phyloP scores from a whole-genome alignment of 2,113 vertebrate genomes.

The Anhinga anhinga region DNA sequence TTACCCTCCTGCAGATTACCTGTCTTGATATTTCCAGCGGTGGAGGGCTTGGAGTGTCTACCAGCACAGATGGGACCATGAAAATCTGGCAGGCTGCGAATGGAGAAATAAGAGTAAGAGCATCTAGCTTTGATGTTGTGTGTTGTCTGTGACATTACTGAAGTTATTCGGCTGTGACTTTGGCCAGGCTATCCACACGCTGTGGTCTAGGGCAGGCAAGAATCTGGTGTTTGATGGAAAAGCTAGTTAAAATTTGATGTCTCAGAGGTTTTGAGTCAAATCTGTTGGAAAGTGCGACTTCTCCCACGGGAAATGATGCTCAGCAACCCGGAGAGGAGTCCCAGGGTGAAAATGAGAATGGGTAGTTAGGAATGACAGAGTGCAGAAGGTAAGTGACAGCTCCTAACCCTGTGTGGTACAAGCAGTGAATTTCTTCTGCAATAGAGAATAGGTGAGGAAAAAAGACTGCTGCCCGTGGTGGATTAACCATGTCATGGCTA shows the following conservation, averaged over 20 bases:
- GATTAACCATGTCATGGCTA: not conserved
- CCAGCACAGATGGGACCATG: constrained; percentile 78
- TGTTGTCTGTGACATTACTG: not conserved
- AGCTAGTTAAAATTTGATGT: not conserved
- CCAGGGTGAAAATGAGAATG: not conserved
- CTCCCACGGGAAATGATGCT: not conserved
- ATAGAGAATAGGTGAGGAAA: too few species aligned
- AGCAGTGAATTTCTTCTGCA: not conserved
- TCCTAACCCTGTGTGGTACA: accelerated
- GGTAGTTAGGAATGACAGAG: not conserved
- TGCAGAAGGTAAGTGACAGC: not conserved
- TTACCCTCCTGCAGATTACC: constrained; percentile 66
- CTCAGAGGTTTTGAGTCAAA: not conserved
- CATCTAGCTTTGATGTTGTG: not conserved
- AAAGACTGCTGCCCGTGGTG: not conserved
- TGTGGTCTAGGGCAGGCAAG: not conserved
- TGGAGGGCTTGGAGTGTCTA: constrained; percentile 77
- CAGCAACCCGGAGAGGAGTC: not conserved
- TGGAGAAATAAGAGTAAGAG: constrained; percentile 80
- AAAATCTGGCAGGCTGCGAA: constrained; percentile 82
- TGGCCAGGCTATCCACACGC: accelerated
- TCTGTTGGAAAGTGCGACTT: not conserved
- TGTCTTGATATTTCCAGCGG: constrained; percentile 78
- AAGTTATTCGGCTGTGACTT: not conserved
- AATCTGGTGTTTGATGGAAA: not conserved